Conservation (phyloP, 2,888 invertebrate genomes). For the Vesta saturnalis region DNA sequence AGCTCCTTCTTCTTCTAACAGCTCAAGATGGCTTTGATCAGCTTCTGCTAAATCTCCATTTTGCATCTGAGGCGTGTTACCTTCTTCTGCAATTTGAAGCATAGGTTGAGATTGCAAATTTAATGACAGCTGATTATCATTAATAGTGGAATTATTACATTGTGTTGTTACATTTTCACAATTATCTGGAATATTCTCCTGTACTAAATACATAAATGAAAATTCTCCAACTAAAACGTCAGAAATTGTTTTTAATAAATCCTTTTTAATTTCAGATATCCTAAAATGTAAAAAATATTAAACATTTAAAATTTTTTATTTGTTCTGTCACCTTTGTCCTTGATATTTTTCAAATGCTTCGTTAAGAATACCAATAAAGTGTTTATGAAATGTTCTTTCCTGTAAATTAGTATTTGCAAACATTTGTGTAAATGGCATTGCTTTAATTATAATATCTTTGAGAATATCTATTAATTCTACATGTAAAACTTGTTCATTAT, state of each 20-base stretch:
- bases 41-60: conserved; percentile 84
- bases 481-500: conserved; percentile 67
- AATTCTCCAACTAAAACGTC: conserved; percentile 56
- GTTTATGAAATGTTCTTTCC: conserved; percentile 62
- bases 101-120: conserved; percentile 59
- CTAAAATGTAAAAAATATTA: conserved; percentile 41
- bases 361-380: conserved; percentile 60
- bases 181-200: conserved; percentile 53
- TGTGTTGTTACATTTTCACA: conserved; percentile 47
- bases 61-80: conserved; percentile 63
- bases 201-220: conserved; percentile 56
- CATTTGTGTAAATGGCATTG: conserved; percentile 51
- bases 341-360: conserved; percentile 61
- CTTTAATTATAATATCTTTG: conserved; percentile 64
- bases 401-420: conserved; percentile 52
- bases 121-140: conserved; percentile 27
- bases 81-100: conserved; percentile 57
- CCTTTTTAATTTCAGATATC: conserved; percentile 52
- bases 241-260: conserved; percentile 53
- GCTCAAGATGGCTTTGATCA: conserved; percentile 73
- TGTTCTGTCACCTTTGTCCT: conserved; percentile 59
- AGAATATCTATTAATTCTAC: conserved; percentile 65
- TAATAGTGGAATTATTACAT: conserved; percentile 45
- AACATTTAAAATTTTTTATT: neutral
- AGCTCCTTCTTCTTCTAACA: conserved; percentile 58